Base-by-base conservation (phyloP, 2,888 invertebrate species). In the Thereva nobilitata region DNA sequence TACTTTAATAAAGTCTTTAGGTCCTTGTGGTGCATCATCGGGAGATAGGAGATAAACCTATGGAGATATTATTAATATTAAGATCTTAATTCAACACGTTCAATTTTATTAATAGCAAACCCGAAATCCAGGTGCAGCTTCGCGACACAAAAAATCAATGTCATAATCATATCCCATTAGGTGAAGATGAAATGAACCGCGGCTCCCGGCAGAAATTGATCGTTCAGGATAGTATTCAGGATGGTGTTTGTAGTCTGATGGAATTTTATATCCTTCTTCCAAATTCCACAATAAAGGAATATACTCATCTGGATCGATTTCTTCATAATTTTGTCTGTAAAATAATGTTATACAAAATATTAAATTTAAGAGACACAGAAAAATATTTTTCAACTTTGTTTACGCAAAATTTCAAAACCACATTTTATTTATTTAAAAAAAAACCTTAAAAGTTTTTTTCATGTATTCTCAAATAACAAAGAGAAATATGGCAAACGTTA, bases 91-190 rank as follows among this genome's bases (percentile, higher is more conserved):
- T 23, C 23, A 23, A 23, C 23, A 23, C 1, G 23, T 23, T 23
- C 1, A 23, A 10, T 45, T 23, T 23, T 23, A 23, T 23, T 23
- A 23, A 23, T 23, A 23, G 23, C 23, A 23, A 76, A 88, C 88
- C 84, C 89, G 90, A 74, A 87, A 90, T 37, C 90, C 89, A 79
- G 89, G 88, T 4, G 89, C 88, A 0, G 90, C 88, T 0, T 89
- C 89, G 68, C 85, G 84, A 73, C 90, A 90, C 54, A 89, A 79
- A 73, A 86, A 87, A 75, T 90, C 90, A 64, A 88, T 80, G 74
- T 90, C 89, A 5, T 82, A 74, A 67, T 83, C 82, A 66, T 83
- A 83, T 0, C 87, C 85, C 72, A 83, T 84, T 71, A 90, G 77
- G 35, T 88, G 79, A 70, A 90, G 80, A 56, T 85, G 85, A n/a